Percentiles rank a stretch among this genome's conserved stretches.
phyloP scores from a whole-genome alignment of 2,888 invertebrate genomes.

The Galerucella nymphaeae region DNA sequence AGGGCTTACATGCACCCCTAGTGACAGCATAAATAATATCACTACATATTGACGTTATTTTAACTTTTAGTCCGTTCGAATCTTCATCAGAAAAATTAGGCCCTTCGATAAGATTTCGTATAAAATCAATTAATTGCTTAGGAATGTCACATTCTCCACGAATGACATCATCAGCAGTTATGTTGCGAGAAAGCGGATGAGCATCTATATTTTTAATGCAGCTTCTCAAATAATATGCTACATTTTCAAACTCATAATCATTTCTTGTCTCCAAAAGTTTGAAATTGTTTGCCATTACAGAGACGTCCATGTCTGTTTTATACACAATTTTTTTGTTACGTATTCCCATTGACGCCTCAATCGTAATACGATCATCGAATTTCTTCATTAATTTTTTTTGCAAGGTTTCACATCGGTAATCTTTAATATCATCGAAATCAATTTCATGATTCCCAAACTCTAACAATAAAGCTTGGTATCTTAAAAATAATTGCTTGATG shows the following conservation, averaged over 20 bases:
- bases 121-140: constrained; percentile 26
- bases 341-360: constrained; percentile 46
- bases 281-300: constrained; percentile 46
- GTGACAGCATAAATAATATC: constrained; percentile 46
- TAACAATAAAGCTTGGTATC: constrained; percentile 47
- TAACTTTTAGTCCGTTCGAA: neutral
- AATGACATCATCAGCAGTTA: constrained; percentile 36
- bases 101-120: constrained; percentile 21
- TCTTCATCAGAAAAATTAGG: no score
- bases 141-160: constrained; percentile 30
- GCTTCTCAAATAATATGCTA: constrained; percentile 51
- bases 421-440: constrained; percentile 45
- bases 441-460: constrained; percentile 49
- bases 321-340: constrained; percentile 49
- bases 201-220: constrained; percentile 50
- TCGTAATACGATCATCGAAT: constrained; percentile 50
- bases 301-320: constrained; percentile 49
- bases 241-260: constrained; percentile 47
- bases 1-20: constrained; percentile 12
- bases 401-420: constrained; percentile 51
- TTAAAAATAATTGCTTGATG: constrained; percentile 38
- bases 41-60: constrained; percentile 41
- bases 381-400: constrained; percentile 47
- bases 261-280: constrained; percentile 44
- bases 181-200: constrained; percentile 34